Percentiles rank a stretch among this genome's conserved stretches.
phyloP scores from a whole-genome alignment of 1,140 invertebrate species.

The Caenorhabditis elegans region WBcel235 BX284602.5:8748001-8748500 shows the following conservation, averaged over 20 bases:
- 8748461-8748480: too few relatives aligned
- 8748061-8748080: conserved; percentile 13
- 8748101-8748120: conserved; percentile 16
- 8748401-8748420: not conserved
- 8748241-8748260: conserved; percentile 25
- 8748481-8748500: not conserved
- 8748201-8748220: not conserved
- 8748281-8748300: conserved; percentile 30
- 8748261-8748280: conserved; percentile 32
- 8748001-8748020: not conserved
- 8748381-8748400: not conserved
- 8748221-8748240: conserved; percentile 1
- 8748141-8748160: conserved; percentile 20
- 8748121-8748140: not conserved
- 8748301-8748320: not conserved
- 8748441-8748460: conserved; percentile 6
- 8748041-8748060: conserved; percentile 26
- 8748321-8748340: not conserved
- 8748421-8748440: not conserved
- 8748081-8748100: not conserved
- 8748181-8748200: too few relatives aligned
- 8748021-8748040: conserved; percentile 17
- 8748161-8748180: conserved; percentile 3
- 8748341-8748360: conserved; percentile 14
- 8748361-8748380: not conserved